A percentile compares a stretch with the other conserved stretches of the same genome.
Conservation (phyloP, 1,140 invertebrate species). For the Atta cephalotes region DNA sequence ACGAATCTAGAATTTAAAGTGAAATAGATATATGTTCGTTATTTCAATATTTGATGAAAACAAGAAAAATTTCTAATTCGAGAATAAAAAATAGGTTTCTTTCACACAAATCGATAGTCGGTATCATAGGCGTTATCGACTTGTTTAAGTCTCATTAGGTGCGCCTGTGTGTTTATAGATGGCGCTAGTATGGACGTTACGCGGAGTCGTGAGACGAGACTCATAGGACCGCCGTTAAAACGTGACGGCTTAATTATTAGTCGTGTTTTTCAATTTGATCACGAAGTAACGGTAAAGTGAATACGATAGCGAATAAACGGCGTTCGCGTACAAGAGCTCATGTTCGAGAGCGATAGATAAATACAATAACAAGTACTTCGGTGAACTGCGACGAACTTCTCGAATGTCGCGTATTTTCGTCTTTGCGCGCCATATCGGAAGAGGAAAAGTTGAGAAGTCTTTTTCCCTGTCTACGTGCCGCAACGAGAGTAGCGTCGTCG, state of each 20-base stretch:
- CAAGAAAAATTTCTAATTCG: too few species aligned
- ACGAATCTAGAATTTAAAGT: too few species aligned
- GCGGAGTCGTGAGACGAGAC: neutral
- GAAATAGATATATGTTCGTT: too few species aligned
- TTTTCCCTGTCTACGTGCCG: constrained; percentile 72
- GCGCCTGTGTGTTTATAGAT: neutral
- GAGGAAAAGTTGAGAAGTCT: constrained; percentile 81
- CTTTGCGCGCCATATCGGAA: constrained; percentile 77
- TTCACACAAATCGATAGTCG: neutral
- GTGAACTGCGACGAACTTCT: constrained; percentile 76
- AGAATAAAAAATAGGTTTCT: neutral
- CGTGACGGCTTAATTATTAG: neutral
- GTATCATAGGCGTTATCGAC: neutral
- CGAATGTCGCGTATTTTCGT: constrained; percentile 81
- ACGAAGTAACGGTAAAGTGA: neutral
- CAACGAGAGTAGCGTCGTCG: constrained; percentile 10
- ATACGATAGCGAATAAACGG: too few species aligned
- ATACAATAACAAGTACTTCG: constrained; percentile 82
- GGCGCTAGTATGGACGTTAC: neutral
- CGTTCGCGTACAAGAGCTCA: neutral
- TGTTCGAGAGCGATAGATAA: constrained; percentile 82
- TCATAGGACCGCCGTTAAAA: neutral
- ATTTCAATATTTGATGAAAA: too few species aligned
- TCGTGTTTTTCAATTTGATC: neutral
- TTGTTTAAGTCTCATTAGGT: neutral